phyloP scores from a whole-genome alignment of 2,888 invertebrate species.

The Euproctis similis region DNA sequence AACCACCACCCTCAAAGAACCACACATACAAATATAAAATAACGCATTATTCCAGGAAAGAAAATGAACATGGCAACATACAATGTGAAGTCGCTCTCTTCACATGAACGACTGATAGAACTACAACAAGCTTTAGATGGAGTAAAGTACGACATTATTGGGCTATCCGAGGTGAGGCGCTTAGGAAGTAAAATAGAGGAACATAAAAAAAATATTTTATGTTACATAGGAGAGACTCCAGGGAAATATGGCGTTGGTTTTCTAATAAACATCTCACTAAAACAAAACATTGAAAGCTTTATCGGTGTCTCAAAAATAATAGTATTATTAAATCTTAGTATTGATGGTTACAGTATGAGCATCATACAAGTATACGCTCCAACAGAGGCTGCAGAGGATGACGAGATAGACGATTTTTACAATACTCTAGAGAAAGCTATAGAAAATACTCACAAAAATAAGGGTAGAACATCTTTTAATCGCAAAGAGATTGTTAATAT shows the following conservation, averaged over 20 bases:
- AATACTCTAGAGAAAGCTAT: not conserved
- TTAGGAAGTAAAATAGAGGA: not conserved
- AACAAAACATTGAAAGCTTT: not conserved
- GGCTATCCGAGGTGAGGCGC: not conserved
- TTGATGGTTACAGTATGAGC: no score
- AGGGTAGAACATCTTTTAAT: no score
- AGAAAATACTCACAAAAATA: not conserved
- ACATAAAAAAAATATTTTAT: not conserved
- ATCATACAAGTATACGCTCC: not conserved
- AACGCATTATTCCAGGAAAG: no score
- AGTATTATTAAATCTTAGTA: no score
- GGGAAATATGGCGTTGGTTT: not conserved
- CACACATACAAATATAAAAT: no score
- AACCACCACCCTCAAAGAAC: no score
- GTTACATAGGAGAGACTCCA: not conserved
- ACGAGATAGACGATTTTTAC: not conserved
- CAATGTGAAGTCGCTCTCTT: no score
- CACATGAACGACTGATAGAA: no score
- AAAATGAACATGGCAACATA: no score
- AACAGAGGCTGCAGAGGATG: not conserved
- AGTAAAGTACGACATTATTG: not conserved
- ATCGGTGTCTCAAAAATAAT: not conserved
- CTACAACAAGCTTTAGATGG: no score
- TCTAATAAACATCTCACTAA: not conserved
- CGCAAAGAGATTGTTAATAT: no score